Conservation (phyloP, 2,113 vertebrate genomes). For the Pelecanus crispus region DNA sequence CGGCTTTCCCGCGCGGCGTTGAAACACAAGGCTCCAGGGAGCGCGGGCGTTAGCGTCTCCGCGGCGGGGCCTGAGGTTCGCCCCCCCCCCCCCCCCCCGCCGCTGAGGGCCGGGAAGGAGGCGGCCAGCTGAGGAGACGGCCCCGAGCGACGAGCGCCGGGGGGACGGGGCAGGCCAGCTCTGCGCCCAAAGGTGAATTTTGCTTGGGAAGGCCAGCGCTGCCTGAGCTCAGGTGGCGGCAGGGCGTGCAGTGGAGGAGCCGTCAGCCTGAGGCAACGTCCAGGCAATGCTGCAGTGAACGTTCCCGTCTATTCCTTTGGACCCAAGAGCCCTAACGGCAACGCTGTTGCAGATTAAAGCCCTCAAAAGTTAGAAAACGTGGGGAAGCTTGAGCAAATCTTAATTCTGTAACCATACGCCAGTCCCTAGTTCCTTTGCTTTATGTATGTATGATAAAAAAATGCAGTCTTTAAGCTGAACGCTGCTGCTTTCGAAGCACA, state of each 20-base stretch:
- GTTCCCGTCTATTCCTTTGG: not conserved
- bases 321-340: fast-evolving
- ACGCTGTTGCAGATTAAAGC: not conserved
- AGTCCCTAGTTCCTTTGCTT: not conserved
- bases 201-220: not conserved
- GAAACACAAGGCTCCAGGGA: fast-evolving
- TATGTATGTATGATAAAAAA: too few relatives aligned
- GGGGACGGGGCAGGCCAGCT: not conserved
- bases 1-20: not conserved
- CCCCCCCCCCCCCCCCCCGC: not conserved
- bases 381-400: not conserved
- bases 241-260: not conserved
- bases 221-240: not conserved
- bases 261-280: too few relatives aligned
- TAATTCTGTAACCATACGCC: not conserved
- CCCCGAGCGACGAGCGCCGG: too few relatives aligned
- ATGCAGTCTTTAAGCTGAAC: fast-evolving
- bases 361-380: not conserved
- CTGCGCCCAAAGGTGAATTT: fast-evolving
- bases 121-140: not conserved
- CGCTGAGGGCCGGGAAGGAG: not conserved
- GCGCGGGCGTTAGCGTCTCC: fast-evolving
- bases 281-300: fast-evolving
- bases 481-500: not conserved
- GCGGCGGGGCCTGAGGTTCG: not conserved